Evolutionary conservation across 1,140 invertebrate genomes (phyloP).

Genomic region (Bombus consobrinus): DNA sequence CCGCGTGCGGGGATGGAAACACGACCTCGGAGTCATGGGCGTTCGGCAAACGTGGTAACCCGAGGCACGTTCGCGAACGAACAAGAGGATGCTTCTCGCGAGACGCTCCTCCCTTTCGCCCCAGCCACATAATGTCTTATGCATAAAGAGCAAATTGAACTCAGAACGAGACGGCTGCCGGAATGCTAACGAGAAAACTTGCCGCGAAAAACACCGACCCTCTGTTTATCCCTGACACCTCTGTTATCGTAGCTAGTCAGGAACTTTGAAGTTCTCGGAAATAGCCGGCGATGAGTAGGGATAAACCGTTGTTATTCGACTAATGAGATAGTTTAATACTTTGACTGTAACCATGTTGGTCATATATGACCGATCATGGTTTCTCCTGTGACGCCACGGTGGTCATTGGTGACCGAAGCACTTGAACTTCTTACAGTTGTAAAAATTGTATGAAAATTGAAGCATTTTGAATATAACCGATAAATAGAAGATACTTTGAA

Average conservation of each 20-base stretch:
- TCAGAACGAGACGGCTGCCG: slow-evolving; percentile 41
- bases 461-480: no score
- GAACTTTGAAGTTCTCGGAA: not conserved
- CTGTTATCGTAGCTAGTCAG: no score
- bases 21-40: slow-evolving; percentile 2
- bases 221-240: not conserved
- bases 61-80: slow-evolving; percentile 53
- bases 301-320: not conserved
- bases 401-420: no score
- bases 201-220: slow-evolving; percentile 28
- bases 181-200: slow-evolving; percentile 71
- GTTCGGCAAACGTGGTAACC: slow-evolving; percentile 60
- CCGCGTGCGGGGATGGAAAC: not conserved
- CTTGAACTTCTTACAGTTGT: no score
- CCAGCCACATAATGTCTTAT: slow-evolving; percentile 65
- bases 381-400: no score
- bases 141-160: slow-evolving; percentile 71
- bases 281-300: not conserved
- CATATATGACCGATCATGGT: no score
- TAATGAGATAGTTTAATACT: not conserved
- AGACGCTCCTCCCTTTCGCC: slow-evolving; percentile 17
- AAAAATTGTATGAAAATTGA: no score
- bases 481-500: no score
- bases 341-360: no score
- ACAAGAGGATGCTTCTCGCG: slow-evolving; percentile 4